A percentile compares a stretch with the other conserved stretches of the same genome.
Evolutionary conservation across 2,888 invertebrate genomes (phyloP).

Genomic region (Chaitophorus viminalis): DNA sequence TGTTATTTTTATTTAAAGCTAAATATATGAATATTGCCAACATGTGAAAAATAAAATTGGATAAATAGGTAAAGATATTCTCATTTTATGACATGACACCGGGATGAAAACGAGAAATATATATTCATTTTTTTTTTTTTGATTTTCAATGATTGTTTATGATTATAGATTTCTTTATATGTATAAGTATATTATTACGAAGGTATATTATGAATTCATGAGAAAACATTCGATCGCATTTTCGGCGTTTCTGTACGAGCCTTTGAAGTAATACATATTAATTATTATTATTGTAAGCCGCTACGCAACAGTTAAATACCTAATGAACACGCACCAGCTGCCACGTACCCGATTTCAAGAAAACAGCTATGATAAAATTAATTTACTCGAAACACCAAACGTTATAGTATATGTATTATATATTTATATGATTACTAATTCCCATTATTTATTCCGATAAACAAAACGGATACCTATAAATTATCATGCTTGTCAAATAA

Average conservation of each 20-base stretch:
- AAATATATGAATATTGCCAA: too few relatives aligned
- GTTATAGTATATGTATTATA: not conserved
- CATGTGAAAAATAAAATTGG: too few relatives aligned
- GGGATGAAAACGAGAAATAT: too few relatives aligned
- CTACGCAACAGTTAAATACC: not conserved
- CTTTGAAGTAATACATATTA: slow-evolving; percentile 6
- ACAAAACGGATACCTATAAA: not conserved
- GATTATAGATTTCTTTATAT: too few relatives aligned
- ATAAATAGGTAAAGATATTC: too few relatives aligned
- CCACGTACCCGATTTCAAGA: not conserved
- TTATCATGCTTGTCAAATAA: too few relatives aligned
- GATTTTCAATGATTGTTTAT: too few relatives aligned
- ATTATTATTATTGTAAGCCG: slow-evolving; percentile 25
- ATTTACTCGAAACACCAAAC: not conserved
- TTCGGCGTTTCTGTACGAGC: not conserved
- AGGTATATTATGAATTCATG: not conserved
- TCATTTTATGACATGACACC: too few relatives aligned
- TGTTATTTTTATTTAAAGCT: too few relatives aligned
- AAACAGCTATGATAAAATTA: not conserved
- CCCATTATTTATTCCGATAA: not conserved
- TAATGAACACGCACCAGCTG: too few relatives aligned
- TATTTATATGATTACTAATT: not conserved
- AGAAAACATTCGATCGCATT: not conserved
- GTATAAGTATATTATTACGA: too few relatives aligned
- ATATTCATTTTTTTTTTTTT: too few relatives aligned